Evolutionary conservation across 2,888 invertebrate species (phyloP).

Genomic region (Dinocampus coccinellae): DNA sequence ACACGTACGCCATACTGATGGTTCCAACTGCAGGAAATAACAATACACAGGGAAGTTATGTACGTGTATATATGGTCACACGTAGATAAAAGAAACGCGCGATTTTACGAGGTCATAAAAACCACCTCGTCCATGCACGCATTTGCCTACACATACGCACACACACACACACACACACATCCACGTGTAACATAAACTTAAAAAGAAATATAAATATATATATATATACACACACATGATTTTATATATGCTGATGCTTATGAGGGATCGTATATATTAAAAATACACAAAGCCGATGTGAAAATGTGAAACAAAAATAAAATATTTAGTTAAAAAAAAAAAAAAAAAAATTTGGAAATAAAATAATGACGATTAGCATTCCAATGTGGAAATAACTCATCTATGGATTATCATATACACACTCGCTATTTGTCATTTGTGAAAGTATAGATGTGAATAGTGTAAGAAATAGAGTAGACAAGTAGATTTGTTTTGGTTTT

Average conservation of each 20-base stretch:
- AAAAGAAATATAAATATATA: background rate
- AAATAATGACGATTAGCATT: background rate
- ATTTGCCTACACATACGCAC: background rate
- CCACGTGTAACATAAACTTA: constrained; percentile 3
- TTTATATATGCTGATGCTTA: background rate
- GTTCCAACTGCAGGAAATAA: constrained; percentile 9
- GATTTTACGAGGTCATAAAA: constrained; percentile 53
- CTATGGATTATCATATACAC: background rate
- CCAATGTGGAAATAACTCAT: background rate
- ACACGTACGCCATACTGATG: constrained; percentile 1
- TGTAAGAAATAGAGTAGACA: background rate
- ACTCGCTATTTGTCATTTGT: background rate
- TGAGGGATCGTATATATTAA: too few relatives aligned
- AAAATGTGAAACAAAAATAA: background rate
- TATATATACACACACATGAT: background rate
- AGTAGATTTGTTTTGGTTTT: constrained; percentile 64
- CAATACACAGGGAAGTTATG: constrained; percentile 16
- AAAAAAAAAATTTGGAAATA: background rate
- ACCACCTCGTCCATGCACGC: constrained; percentile 33
- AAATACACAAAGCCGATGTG: too few relatives aligned
- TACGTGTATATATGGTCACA: constrained; percentile 45
- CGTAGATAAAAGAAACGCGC: constrained; percentile 58
- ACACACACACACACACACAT: background rate
- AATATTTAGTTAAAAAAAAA: background rate
- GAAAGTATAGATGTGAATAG: background rate